These are phyloP conservation scores for Synaphobranchus kaupii DNA, from an alignment of 2,797 vertebrate species.

Conservation along the genomic window DNA sequence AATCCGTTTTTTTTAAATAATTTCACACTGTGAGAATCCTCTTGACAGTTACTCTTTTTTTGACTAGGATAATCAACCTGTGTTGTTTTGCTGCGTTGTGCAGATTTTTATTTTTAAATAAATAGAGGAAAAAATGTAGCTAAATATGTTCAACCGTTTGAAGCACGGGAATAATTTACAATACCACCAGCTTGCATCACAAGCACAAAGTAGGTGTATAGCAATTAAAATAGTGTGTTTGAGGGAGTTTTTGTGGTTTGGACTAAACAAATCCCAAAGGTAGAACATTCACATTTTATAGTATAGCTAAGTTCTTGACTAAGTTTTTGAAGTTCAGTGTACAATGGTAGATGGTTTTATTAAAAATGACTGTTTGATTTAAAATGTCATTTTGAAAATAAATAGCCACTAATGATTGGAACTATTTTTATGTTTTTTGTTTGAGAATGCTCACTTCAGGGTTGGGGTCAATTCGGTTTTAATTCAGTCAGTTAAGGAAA, in stretches of 20 bases:
- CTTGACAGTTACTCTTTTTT: constrained; percentile 62
- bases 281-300: constrained; percentile 47
- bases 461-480: background rate
- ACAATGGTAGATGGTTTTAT: constrained; percentile 53
- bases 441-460: background rate
- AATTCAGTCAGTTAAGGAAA: background rate
- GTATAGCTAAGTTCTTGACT: constrained; percentile 46
- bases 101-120: constrained; percentile 17
- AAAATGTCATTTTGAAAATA: constrained; percentile 23
- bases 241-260: constrained; percentile 35
- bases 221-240: constrained; percentile 31
- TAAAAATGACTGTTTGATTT: constrained; percentile 54
- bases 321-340: constrained; percentile 37
- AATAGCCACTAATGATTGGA: constrained; percentile 11
- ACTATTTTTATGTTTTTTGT: background rate
- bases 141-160: background rate
- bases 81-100: constrained; percentile 27
- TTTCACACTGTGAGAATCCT: constrained; percentile 25
- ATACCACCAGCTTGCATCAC: constrained; percentile 5
- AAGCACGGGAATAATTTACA: background rate
- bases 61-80: constrained; percentile 38
- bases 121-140: background rate
- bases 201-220: constrained; percentile 26
- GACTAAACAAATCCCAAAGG: constrained; percentile 41
- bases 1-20: background rate